phyloP scores from a whole-genome alignment of 1,140 invertebrate genomes.

The Drosophila subpulchrella region DNA sequence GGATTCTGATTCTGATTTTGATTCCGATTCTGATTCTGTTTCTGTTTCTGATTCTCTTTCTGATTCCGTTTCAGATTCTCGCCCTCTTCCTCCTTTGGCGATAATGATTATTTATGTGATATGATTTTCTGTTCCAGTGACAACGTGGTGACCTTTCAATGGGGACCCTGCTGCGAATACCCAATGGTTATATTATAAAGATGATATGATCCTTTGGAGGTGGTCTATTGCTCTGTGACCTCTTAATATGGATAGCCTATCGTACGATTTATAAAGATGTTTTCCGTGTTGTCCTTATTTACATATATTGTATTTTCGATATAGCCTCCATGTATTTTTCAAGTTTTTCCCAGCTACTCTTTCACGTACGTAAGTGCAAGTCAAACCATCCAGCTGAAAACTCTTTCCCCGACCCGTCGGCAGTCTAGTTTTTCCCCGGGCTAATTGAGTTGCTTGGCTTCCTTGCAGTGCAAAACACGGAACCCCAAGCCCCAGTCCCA shows the following conservation, averaged over 20 bases:
- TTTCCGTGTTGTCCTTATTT: neutral
- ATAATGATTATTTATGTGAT: slow-evolving; percentile 65
- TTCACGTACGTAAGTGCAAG: neutral
- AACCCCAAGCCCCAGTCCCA: slow-evolving; percentile 6
- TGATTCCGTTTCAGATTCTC: neutral
- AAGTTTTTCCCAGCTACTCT: too few relatives aligned
- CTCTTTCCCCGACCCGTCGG: neutral
- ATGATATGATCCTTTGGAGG: slow-evolving; percentile 1
- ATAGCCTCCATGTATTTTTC: too few relatives aligned
- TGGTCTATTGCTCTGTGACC: slow-evolving; percentile 4
- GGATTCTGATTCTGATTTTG: slow-evolving; percentile 10
- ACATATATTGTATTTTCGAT: too few relatives aligned
- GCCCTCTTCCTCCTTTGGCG: neutral
- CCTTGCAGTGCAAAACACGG: slow-evolving; percentile 33
- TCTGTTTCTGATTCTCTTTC: neutral
- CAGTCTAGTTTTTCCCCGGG: slow-evolving; percentile 38
- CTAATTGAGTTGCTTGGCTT: slow-evolving; percentile 82
- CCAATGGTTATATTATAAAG: too few relatives aligned
- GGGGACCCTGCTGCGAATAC: slow-evolving; percentile 22
- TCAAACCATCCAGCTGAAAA: neutral
- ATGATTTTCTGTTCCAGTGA: slow-evolving; percentile 3
- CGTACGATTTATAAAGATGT: neutral
- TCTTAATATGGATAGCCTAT: neutral
- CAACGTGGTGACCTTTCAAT: slow-evolving; percentile 28
- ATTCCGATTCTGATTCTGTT: neutral